Evolutionary conservation across 2,888 invertebrate genomes (phyloP).

Genomic region (Polia nebulosa): DNA sequence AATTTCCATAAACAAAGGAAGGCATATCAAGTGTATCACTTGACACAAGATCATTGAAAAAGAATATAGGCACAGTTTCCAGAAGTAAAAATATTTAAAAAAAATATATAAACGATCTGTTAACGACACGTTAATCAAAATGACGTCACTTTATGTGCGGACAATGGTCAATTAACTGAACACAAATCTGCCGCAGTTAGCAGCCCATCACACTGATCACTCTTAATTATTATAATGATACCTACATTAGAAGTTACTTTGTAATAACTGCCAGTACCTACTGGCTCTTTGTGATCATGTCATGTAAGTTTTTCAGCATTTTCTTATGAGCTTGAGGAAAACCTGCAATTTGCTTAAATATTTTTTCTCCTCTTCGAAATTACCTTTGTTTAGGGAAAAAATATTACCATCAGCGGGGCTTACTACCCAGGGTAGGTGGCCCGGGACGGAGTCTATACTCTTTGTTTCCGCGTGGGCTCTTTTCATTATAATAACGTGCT

Average conservation of each 20-base stretch:
- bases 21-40: neutral
- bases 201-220: constrained; percentile 21
- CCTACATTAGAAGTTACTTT: constrained; percentile 9
- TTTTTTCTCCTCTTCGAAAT: neutral
- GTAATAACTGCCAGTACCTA: neutral
- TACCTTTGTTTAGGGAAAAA: neutral
- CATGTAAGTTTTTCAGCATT: neutral
- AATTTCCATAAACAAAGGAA: neutral
- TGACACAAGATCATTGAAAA: neutral
- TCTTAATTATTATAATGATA: constrained; percentile 32
- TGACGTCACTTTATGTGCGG: constrained; percentile 28
- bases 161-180: constrained; percentile 46
- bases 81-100: too few relatives aligned
- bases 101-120: constrained; percentile 7
- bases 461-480: neutral
- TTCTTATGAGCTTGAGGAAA: neutral
- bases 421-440: neutral
- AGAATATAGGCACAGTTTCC: too few relatives aligned
- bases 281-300: neutral
- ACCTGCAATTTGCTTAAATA: neutral
- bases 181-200: constrained; percentile 36
- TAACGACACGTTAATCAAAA: constrained; percentile 38
- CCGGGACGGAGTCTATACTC: neutral
- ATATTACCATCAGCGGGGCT: neutral
- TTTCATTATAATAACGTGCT: too few relatives aligned